Conservation (phyloP, 2,888 invertebrate species). For the Drosophila monieri region DNA sequence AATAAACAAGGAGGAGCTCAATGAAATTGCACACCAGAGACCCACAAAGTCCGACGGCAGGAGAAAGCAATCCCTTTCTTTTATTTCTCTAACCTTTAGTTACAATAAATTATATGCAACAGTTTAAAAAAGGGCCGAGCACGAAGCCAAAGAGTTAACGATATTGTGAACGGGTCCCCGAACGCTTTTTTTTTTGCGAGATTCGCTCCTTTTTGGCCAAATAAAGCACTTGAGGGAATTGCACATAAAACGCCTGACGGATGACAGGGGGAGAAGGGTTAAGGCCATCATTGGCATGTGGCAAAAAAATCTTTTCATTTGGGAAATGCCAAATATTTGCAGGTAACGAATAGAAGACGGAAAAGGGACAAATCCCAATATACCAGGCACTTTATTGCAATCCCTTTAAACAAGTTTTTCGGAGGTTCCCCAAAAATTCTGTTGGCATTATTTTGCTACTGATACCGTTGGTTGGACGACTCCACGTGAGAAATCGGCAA, state of each 20-base stretch:
- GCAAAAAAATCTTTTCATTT: conserved; percentile 72
- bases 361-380: conserved; percentile 74
- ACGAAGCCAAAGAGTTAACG: conserved; percentile 64
- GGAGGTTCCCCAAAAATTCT: too few relatives aligned
- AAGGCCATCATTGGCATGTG: conserved; percentile 74
- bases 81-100: conserved; percentile 62
- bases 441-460: conserved; percentile 40
- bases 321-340: conserved; percentile 68
- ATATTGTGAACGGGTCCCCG: conserved; percentile 35
- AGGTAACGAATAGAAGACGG: conserved; percentile 52
- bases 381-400: conserved; percentile 79
- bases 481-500: conserved; percentile 34
- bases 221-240: conserved; percentile 79
- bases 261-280: conserved; percentile 28
- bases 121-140: conserved; percentile 61
- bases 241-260: conserved; percentile 68
- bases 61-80: conserved; percentile 23
- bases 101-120: conserved; percentile 80
- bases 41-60: conserved; percentile 55
- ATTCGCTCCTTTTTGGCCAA: conserved; percentile 51
- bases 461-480: conserved; percentile 16
- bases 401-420: conserved; percentile 77
- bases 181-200: conserved; percentile 29
- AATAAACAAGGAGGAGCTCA: conserved; percentile 44
- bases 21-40: conserved; percentile 74